These are phyloP conservation scores for Sarcophaga peregrina DNA, from an alignment of 1,140 invertebrate genomes.

Conservation along the genomic window DNA sequence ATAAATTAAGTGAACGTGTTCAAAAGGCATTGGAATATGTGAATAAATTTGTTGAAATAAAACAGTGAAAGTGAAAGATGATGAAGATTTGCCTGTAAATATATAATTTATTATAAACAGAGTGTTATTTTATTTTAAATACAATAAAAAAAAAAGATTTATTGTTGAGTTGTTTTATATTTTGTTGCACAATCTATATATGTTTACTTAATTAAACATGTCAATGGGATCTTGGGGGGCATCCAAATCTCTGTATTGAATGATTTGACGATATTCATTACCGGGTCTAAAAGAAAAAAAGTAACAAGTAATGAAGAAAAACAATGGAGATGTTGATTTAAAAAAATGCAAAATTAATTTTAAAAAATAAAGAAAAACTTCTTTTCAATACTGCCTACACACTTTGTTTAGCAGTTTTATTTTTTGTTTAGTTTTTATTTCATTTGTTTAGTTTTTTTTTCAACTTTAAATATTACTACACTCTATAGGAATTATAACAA, in stretches of 20 bases:
- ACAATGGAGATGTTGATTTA: constrained; percentile 10
- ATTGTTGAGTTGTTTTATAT: not conserved
- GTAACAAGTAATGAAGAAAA: constrained; percentile 31
- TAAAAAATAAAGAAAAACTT: not conserved
- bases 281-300: constrained; percentile 72
- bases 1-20: constrained; percentile 53
- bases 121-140: not conserved
- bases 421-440: not conserved
- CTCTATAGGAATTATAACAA: not conserved
- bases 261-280: constrained; percentile 84
- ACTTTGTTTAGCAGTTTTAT: not conserved
- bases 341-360: not conserved
- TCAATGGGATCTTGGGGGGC: constrained; percentile 81
- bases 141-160: constrained; percentile 13
- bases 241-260: constrained; percentile 92
- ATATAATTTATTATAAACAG: constrained; percentile 17
- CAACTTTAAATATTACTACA: not conserved
- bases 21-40: constrained; percentile 41
- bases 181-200: constrained; percentile 13
- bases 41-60: constrained; percentile 38
- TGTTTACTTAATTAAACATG: constrained; percentile 42
- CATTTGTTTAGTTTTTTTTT: not conserved
- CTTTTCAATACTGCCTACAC: not conserved
- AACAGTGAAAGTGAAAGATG: not conserved
- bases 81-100: not conserved